phyloP scores from a whole-genome alignment of 1,140 invertebrate species.

The Drosophila busckii region DNA sequence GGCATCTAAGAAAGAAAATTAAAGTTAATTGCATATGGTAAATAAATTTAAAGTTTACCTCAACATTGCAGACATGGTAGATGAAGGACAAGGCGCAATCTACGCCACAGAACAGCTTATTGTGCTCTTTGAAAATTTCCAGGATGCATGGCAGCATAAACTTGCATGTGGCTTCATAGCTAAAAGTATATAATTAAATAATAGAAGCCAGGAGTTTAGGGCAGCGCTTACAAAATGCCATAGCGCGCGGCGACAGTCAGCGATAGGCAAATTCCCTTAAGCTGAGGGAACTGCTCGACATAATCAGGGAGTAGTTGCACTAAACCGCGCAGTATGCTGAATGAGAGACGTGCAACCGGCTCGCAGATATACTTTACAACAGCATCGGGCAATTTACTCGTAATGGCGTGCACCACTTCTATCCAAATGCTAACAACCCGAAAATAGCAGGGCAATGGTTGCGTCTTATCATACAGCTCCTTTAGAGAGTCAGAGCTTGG shows the following conservation, averaged over 20 bases:
- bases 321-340: constrained; percentile 37
- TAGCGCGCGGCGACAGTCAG: constrained; percentile 35
- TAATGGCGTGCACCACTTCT: constrained; percentile 24
- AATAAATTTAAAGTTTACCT: constrained; percentile 1
- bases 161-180: constrained; percentile 28
- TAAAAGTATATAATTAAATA: background rate
- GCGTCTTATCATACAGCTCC: constrained; percentile 15
- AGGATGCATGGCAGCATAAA: constrained; percentile 40
- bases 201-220: background rate
- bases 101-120: constrained; percentile 24
- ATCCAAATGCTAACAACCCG: constrained; percentile 28
- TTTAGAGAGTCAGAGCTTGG: background rate
- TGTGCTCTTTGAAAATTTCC: constrained; percentile 33
- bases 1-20: constrained; percentile 22
- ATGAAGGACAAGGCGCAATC: constrained; percentile 36
- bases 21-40: background rate
- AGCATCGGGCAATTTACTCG: background rate
- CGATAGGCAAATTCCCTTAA: constrained; percentile 24
- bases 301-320: constrained; percentile 23
- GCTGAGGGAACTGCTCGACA: background rate
- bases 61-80: constrained; percentile 15
- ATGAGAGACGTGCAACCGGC: constrained; percentile 46
- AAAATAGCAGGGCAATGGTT: constrained; percentile 40
- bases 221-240: constrained; percentile 41
- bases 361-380: constrained; percentile 30